A percentile compares a stretch with the other conserved stretches of the same genome.
These are phyloP conservation scores for Maniola jurtina DNA, from an alignment of 1,140 invertebrate species.

Conservation along the genomic window DNA sequence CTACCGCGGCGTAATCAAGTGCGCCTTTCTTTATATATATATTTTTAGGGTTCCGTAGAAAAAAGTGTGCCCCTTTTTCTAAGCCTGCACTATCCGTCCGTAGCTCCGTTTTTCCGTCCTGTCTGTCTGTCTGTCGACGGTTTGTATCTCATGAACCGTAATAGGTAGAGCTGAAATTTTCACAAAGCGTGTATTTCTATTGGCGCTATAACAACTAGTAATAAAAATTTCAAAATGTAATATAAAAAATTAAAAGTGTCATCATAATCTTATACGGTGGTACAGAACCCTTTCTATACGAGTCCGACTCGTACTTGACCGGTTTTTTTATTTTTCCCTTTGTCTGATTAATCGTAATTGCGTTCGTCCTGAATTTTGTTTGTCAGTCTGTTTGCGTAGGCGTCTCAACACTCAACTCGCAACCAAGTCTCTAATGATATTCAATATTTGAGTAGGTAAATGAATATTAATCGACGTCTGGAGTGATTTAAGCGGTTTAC, in stretches of 20 bases:
- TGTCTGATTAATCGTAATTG: neutral
- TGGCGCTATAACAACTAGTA: no score
- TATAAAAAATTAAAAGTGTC: no score
- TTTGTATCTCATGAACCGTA: no score
- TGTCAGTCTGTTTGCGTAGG: constrained; percentile 3
- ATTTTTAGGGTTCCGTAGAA: neutral
- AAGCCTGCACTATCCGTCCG: no score
- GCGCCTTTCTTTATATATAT: constrained; percentile 8
- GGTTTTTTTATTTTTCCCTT: constrained; percentile 19
- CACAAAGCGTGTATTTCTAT: no score
- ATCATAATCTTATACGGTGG: no score
- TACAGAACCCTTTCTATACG: no score
- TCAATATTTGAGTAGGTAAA: constrained; percentile 9
- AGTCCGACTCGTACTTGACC: no score
- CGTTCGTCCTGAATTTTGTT: neutral
- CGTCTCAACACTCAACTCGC: neutral
- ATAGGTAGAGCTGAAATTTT: no score
- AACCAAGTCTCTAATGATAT: constrained; percentile 3
- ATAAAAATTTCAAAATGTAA: no score
- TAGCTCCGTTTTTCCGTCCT: no score
- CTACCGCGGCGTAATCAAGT: constrained; percentile 44
- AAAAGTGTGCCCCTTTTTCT: neutral
- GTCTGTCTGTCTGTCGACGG: no score
- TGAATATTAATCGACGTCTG: constrained; percentile 12
- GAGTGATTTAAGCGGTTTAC: constrained; percentile 9